Base-by-base conservation (phyloP, 2,888 invertebrate species). In the Drosophila algonquin region DNA sequence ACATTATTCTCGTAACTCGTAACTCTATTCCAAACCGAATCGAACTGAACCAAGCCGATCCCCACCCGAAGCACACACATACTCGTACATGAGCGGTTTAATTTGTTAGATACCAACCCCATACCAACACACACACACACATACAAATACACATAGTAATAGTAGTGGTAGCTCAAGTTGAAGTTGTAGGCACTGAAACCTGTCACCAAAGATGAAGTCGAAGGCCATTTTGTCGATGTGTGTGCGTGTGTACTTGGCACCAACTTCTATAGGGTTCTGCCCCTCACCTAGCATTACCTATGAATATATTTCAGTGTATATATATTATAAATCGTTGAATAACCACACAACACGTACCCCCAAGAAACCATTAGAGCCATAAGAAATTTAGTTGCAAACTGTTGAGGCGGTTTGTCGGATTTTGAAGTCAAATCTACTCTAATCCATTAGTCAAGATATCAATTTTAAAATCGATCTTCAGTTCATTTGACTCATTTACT, bases 291-390 rank as follows among this genome's bases (percentile, higher is more conserved):
- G 58, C 54, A 54, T 54, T 52, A 58, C 24, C 48, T 32, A 40
- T 53, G 65, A 57, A 47, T 30, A 52, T 54, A 47, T 65, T 30
- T 30, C 51, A 45, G 48, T 73, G 46, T 57, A 46, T 46, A 24
- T 52, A 51, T 24, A 27, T 40, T 64, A 60, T 48, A 50, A 27
- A 18, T 46, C 16, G 57, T 55, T 54, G 32, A n/a, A 27, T 51
- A 56, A 64, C 45, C 67, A 67, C 55, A 67, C 58, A 76, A 83
- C 87, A 89, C 84, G 73, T 87, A 75, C 52, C 89, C 91, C 92
- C 92, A 92, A 92, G 92, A 92, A 92, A 92, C 92, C 92, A 73
- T 64, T 73, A 73, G 73, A 58, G 57, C 72, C 64, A 58, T 56
- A 65, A 73, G 62, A 73, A 63, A 63, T 70, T 54, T 80, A 80